phyloP scores from a whole-genome alignment of 1,140 invertebrate genomes.

The Drosophila equinoxialis region DNA sequence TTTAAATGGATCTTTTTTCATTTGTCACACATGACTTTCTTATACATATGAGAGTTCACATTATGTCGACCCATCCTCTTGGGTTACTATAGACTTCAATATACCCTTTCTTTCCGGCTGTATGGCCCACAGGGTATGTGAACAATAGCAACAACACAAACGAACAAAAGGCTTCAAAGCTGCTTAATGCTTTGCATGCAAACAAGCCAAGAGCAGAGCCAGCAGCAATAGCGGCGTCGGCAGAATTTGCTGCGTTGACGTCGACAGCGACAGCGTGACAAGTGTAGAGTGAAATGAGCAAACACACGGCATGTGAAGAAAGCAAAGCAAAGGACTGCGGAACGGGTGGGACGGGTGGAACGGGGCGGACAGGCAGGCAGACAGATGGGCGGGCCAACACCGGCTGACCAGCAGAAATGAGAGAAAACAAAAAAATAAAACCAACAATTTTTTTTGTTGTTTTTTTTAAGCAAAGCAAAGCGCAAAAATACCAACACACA shows the following conservation, averaged over 20 bases:
- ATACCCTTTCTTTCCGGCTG: background rate
- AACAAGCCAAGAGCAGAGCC: constrained; percentile 31
- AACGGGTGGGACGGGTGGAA: background rate
- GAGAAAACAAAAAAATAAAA: constrained; percentile 37
- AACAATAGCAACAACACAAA: constrained; percentile 48
- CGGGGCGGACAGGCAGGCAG: background rate
- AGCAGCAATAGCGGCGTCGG: constrained; percentile 30
- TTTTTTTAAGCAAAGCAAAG: constrained; percentile 46
- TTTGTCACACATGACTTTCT: too few species aligned
- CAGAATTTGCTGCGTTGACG: constrained; percentile 24
- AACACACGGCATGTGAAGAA: constrained; percentile 28
- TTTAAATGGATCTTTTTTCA: too few species aligned
- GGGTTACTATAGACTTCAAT: background rate
- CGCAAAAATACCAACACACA: constrained; percentile 51
- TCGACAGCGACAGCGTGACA: constrained; percentile 55
- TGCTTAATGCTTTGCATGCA: constrained; percentile 47
- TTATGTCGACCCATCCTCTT: too few species aligned
- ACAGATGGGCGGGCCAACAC: constrained; percentile 34
- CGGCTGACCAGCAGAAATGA: constrained; percentile 58
- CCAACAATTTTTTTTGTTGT: constrained; percentile 24
- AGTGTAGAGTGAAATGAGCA: constrained; percentile 67
- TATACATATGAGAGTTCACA: too few species aligned
- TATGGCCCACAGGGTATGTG: constrained; percentile 39
- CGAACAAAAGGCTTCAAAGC: constrained; percentile 15
- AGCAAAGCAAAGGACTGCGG: background rate